Base-by-base conservation (phyloP, 2,797 vertebrate species). In the Haliaeetus vocifer region DNA sequence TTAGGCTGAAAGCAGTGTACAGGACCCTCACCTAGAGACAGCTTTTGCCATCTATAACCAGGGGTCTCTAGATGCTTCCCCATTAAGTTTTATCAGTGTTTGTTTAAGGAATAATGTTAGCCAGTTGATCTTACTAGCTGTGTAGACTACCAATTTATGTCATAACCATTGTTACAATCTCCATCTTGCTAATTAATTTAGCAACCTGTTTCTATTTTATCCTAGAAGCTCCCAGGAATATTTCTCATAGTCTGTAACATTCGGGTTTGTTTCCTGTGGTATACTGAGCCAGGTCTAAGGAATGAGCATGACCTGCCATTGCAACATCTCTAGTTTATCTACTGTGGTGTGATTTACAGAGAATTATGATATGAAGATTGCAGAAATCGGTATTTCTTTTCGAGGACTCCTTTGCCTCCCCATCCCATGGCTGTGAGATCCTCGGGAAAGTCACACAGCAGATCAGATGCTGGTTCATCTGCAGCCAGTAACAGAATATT, bases 401-500 rank as follows among this genome's bases (percentile, higher is more conserved):
- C 38, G 40, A 93, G 29, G 21, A 88, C 58, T 87, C 35, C 58
- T 96, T 92, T 90, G 59, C 87, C 67, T 82, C 31, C 67, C 94
- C 65, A 33, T n/a, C 17, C 40, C 80, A n/a, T 1, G 44, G 55
- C 81, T 89, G 62, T 94, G 62, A 88, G 74, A 90, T 86, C 86
- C 92, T 96, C 45, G 4, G 87, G 86, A 97, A 97, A 97, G 74
- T 72, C 87, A 88, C 71, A 93, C 20, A 89, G 83, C 53, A 67
- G 89, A 95, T 96, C 94, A 96, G 52, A 91, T 95, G 67, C 59
- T 97, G 40, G 66, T 77, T 97, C 82, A 92, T 95, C 61, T 85
- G 92, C 65, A 95, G 92, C 84, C 94, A 97, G 93, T 81, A 94
- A 95, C 90, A 71, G 81, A 97, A 95, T 93, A 91, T 97, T 97